These are phyloP conservation scores for Cnemophilus loriae DNA, from an alignment of 2,113 vertebrate species.

Conservation along the genomic window DNA sequence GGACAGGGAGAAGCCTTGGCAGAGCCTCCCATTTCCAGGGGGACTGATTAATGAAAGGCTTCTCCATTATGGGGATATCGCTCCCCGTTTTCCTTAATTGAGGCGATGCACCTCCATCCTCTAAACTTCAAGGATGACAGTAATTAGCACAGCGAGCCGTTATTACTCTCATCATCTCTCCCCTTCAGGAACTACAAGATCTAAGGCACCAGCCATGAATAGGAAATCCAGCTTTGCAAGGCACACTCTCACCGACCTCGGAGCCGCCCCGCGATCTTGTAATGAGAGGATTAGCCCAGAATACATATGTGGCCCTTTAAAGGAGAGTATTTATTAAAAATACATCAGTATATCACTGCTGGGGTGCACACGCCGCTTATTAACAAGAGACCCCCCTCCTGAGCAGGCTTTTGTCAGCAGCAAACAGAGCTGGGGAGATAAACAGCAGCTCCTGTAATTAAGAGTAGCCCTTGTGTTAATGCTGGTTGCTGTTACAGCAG, in stretches of 20 bases:
- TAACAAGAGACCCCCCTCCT: not conserved
- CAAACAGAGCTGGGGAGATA: not conserved
- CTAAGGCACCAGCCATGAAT: not conserved
- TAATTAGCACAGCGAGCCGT: slow-evolving; percentile 49
- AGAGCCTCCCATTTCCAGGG: not conserved
- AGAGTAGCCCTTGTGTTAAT: not conserved
- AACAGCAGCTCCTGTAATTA: not conserved
- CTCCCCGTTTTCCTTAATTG: slow-evolving; percentile 1
- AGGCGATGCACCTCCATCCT: slow-evolving; percentile 2
- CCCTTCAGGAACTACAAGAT: slow-evolving; percentile 47
- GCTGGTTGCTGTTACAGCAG: not conserved
- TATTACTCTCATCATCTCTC: slow-evolving; percentile 33
- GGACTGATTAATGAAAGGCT: not conserved
- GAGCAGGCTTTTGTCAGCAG: not conserved
- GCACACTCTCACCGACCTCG: not conserved
- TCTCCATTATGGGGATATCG: not conserved
- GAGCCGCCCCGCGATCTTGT: not conserved
- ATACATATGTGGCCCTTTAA: not conserved
- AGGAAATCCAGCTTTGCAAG: not conserved
- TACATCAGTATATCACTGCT: slow-evolving; percentile 24
- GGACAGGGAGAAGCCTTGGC: not conserved
- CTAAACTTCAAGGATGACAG: slow-evolving; percentile 36
- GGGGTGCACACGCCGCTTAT: not conserved
- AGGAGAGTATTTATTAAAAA: slow-evolving; percentile 35
- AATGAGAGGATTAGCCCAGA: slow-evolving; percentile 30